Conservation (phyloP, 2,797 vertebrate genomes). For the Gallinago nigripennis region DNA sequence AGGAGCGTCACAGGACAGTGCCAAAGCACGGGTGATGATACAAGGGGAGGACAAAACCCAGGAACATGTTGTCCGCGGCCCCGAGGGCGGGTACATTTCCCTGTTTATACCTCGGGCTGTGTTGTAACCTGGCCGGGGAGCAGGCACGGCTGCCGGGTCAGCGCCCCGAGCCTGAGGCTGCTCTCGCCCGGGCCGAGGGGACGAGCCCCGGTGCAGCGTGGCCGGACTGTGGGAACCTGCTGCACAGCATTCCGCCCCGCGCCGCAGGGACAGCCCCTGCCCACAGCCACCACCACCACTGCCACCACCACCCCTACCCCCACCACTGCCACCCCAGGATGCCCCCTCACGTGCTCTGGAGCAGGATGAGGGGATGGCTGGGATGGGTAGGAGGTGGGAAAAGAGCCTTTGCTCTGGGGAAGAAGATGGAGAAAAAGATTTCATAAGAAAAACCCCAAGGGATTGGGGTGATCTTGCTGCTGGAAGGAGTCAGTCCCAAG, state of each 20-base stretch:
- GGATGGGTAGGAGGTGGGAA: neutral
- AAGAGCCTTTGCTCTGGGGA: neutral
- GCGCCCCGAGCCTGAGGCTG: fast-evolving
- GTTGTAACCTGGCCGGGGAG: neutral
- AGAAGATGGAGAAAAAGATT: neutral
- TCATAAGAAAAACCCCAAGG: neutral
- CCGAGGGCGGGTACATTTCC: neutral
- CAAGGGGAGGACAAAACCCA: neutral
- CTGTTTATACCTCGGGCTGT: neutral
- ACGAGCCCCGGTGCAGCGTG: fast-evolving
- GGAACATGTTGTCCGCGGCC: neutral
- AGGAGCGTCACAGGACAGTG: neutral
- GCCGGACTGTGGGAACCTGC: neutral
- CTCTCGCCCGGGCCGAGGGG: fast-evolving
- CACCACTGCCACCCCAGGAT: too few species aligned
- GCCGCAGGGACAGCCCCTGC: fast-evolving
- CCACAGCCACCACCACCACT: neutral
- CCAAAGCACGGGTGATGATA: neutral
- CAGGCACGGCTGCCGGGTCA: neutral
- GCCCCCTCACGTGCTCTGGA: neutral
- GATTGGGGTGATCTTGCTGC: neutral
- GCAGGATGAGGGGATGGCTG: neutral
- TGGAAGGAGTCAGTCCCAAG: neutral
- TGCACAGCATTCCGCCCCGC: neutral
- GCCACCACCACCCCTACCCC: fast-evolving